phyloP scores from a whole-genome alignment of 2,113 vertebrate species.

The Acrocephalus arundinaceus region DNA sequence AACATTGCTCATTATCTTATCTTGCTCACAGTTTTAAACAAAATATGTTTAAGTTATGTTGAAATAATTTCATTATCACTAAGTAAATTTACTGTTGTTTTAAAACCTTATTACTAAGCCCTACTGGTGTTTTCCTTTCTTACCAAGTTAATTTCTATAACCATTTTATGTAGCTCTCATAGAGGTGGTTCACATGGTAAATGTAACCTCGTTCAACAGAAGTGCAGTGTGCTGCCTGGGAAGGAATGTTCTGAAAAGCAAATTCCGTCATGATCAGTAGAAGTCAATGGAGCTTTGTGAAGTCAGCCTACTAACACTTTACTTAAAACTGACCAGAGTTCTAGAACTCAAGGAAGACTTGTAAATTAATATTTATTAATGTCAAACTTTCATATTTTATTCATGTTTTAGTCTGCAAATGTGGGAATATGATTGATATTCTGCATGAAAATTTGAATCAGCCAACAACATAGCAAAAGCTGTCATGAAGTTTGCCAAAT shows the following conservation, averaged over 20 bases:
- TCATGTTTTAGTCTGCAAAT: constrained; percentile 7
- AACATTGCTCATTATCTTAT: neutral
- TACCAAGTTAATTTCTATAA: neutral
- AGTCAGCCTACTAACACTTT: neutral
- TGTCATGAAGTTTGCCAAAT: constrained; percentile 13
- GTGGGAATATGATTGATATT: constrained; percentile 20
- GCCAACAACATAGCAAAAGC: neutral
- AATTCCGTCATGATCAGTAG: neutral
- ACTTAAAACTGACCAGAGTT: neutral
- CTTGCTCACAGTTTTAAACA: neutral
- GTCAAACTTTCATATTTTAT: constrained; percentile 31
- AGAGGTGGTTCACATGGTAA: neutral
- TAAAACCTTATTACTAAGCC: neutral
- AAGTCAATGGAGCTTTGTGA: neutral
- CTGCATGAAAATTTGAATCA: constrained; percentile 19
- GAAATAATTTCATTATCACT: neutral
- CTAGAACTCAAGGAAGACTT: neutral
- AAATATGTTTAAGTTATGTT: neutral
- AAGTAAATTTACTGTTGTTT: neutral
- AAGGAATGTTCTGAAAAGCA: neutral
- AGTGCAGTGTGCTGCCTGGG: neutral
- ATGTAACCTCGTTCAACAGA: neutral
- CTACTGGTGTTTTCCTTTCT: neutral
- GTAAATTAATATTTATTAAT: constrained; percentile 46
- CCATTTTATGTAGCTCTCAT: neutral